These are phyloP conservation scores for Nebria ingens DNA, from an alignment of 1,140 invertebrate genomes.

Conservation along the genomic window DNA sequence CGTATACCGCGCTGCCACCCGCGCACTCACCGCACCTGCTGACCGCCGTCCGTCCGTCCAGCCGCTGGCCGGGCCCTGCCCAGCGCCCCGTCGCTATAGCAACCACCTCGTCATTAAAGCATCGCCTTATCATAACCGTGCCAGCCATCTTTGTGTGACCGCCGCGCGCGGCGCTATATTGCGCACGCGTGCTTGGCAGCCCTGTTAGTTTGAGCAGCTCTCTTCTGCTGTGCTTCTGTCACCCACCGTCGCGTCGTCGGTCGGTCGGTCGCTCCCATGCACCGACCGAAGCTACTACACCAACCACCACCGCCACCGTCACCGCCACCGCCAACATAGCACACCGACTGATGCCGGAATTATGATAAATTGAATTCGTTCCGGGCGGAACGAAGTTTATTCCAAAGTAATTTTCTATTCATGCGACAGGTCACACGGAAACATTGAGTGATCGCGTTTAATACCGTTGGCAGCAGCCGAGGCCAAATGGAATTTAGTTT, in stretches of 20 bases:
- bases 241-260: no score
- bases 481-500: conserved; percentile 7
- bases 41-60: conserved; percentile 24
- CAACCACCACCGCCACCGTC: not conserved
- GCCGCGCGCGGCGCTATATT: conserved; percentile 24
- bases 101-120: conserved; percentile 40
- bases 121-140: conserved; percentile 42
- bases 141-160: conserved; percentile 38
- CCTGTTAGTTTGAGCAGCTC: no score
- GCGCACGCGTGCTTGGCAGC: no score
- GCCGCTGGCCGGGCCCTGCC: conserved; percentile 34
- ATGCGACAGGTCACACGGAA: conserved; percentile 7
- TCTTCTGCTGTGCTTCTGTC: no score
- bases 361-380: conserved; percentile 8
- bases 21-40: conserved; percentile 12
- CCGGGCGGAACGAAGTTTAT: not conserved
- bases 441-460: conserved; percentile 8
- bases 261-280: no score
- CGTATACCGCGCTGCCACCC: conserved; percentile 16
- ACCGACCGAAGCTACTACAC: not conserved
- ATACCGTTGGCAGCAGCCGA: not conserved
- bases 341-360: not conserved
- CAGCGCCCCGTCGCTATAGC: conserved; percentile 35
- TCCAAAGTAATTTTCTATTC: conserved; percentile 10
- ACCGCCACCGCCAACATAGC: not conserved